phyloP scores from a whole-genome alignment of 2,888 invertebrate genomes.

The Thymelicus acteon region DNA sequence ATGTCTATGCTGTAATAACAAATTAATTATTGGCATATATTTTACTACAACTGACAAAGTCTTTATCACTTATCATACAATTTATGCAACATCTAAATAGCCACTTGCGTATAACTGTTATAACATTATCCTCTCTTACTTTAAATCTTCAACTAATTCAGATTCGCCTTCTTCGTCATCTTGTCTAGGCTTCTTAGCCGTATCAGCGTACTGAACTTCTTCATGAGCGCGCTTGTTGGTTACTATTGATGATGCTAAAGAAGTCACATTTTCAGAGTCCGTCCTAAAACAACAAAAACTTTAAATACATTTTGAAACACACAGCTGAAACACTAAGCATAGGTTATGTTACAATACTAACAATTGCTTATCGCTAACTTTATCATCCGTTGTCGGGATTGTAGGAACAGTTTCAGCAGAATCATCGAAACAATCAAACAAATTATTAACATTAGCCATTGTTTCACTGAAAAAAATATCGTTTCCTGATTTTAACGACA shows the following conservation, averaged over 20 bases:
- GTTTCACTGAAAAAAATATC: neutral
- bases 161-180: constrained; percentile 63
- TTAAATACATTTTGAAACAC: neutral
- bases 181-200: constrained; percentile 62
- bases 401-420: constrained; percentile 55
- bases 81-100: too few relatives aligned
- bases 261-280: constrained; percentile 47
- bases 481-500: neutral
- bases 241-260: constrained; percentile 43
- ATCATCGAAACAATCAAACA: constrained; percentile 79
- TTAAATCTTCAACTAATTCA: constrained; percentile 68
- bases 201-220: constrained; percentile 66
- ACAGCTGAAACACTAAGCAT: constrained; percentile 37
- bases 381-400: constrained; percentile 60
- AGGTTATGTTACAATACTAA: constrained; percentile 64
- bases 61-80: too few relatives aligned
- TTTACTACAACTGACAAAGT: too few relatives aligned
- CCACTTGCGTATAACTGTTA: too few relatives aligned
- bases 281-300: constrained; percentile 26
- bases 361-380: constrained; percentile 52
- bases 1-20: constrained; percentile 87
- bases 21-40: neutral
- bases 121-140: constrained; percentile 55
- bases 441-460: constrained; percentile 68
- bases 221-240: constrained; percentile 69